Base-by-base conservation (phyloP, 2,113 vertebrate genomes). In the Chionomys nivalis region DNA sequence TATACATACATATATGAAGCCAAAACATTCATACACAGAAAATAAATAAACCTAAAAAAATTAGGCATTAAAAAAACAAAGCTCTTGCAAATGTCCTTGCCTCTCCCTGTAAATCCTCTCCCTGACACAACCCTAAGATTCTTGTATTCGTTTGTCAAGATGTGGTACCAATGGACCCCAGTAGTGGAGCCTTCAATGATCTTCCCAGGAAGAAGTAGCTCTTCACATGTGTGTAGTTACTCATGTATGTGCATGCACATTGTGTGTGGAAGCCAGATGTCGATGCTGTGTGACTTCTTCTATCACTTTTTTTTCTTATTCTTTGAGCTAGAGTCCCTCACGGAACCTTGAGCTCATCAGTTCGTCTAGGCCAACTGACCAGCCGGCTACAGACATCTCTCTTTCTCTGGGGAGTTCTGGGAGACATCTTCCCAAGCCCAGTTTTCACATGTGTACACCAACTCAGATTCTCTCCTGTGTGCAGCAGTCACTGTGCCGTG, bases 101-200 rank as follows among this genome's bases (percentile, higher is more conserved):
- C 82, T 83, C 58, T 42, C 3, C 49, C 58, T 92, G 19, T 92
- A 89, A 93, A 94, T 73, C 39, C 93, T 26, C 93, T 87, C 33
- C n/a, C 42, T 19, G 36, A 65, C 28, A 86, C 65, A 76, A 93
- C 24, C 91, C 42, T 95, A 44, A 90, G 89, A 94, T 65, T 86
- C 19, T 79, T 39, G n/a, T 88, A 65, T 31, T 93, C 55, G 63
- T 91, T 42, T 94, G n/a, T 83, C 17, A 94, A 96, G 86, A 91
- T 36, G n/a, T 31, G 92, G 89, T 10, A 86, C 52, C 55, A 91
- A 82, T 70, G 11, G 42, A 36, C 55, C n/a, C 44, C 49, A 78
- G 82, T 73, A 76, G 28, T 79, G n/a, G 88, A 78, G 77, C 33
- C 24, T 55, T 94, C 89, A 77, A 26, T 65, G 73, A 78, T 24